Base-by-base conservation (phyloP, 2,888 invertebrate species). In the Hyposoter didymator region DNA sequence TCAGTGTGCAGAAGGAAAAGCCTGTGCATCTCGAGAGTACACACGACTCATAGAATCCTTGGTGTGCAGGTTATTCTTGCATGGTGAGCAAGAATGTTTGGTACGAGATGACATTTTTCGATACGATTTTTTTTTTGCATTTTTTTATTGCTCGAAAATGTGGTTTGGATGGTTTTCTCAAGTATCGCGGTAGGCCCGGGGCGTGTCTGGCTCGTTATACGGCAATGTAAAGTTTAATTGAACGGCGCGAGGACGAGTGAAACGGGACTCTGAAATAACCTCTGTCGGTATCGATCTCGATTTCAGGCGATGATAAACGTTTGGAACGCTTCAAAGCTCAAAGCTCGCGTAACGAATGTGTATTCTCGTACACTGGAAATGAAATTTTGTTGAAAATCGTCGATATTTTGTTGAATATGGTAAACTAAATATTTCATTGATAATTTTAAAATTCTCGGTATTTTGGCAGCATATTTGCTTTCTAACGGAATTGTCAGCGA, bases 261-360 rank as follows among this genome's bases (percentile, higher is more conserved):
- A 64, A 80, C 62, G 73, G n/a, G 67, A 69, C 19, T 45, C 28
- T 43, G 22, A 66, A 73, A 69, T 73, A 14, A 43, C 28, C 45
- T 7, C 66, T 5, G 28, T 73, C 43, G 62, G 72, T 79, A 66
- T 62, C 62, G 47, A 79, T 84, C 62, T 70, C 69, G 72, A 78
- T 70, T 19, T 43, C 28, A 64, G 49, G 69, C 78, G 69, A 52
- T 62, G 62, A 79, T 70, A 69, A 72, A 49, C 70, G 64, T 22
- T 17, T 62, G 49, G 28, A 79, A 79, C 72, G 47, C 49, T 49
- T 49, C 19, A 73, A 75, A 75, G 79, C 64, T 64, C 75, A 75
- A 84, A 80, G 75, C 79, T 70, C 70, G 1, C 79, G 79, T 79
- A 84, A 84, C 79, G 79, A 74, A 70, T 79, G 17, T 47, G n/a